Percentiles rank a stretch among this genome's conserved stretches.
Conservation (phyloP, 2,113 vertebrate species). For the Xiphophorus maculatus region DNA sequence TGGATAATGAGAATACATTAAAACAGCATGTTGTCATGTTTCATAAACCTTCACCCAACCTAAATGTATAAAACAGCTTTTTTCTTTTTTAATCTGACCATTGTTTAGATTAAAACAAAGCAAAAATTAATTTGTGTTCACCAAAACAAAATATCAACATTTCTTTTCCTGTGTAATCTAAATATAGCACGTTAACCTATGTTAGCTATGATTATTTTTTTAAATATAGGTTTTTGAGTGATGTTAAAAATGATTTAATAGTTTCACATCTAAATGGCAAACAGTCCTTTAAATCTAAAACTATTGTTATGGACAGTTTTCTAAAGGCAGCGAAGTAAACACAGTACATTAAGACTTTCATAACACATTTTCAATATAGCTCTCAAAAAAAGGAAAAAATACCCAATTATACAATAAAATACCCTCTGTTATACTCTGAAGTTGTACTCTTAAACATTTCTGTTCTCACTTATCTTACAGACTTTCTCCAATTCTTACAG, state of each 20-base stretch:
- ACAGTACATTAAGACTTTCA: neutral
- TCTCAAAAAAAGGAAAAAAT: neutral
- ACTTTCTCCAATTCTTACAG: too few species aligned
- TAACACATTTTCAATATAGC: neutral
- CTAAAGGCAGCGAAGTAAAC: neutral
- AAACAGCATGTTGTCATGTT: constrained; percentile 22
- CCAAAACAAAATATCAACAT: too few species aligned
- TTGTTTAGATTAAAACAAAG: neutral
- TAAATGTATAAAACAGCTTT: neutral
- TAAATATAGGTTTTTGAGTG: neutral
- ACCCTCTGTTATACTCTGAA: neutral
- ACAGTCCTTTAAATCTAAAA: neutral
- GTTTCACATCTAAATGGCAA: neutral
- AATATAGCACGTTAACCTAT: too few species aligned
- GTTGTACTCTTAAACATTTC: neutral
- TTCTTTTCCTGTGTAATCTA: too few species aligned
- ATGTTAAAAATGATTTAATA: neutral
- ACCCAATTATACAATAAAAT: neutral
- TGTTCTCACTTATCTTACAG: too few species aligned
- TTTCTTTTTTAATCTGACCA: neutral
- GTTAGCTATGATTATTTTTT: too few species aligned
- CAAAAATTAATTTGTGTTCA: too few species aligned
- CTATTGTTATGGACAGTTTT: too few species aligned
- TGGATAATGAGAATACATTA: constrained; percentile 32
- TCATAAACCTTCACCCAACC: constrained; percentile 1